A percentile compares a stretch with the other conserved stretches of the same genome.
These are phyloP conservation scores for Cyprinella venusta DNA, from an alignment of 2,797 vertebrate genomes.

Conservation along the genomic window DNA sequence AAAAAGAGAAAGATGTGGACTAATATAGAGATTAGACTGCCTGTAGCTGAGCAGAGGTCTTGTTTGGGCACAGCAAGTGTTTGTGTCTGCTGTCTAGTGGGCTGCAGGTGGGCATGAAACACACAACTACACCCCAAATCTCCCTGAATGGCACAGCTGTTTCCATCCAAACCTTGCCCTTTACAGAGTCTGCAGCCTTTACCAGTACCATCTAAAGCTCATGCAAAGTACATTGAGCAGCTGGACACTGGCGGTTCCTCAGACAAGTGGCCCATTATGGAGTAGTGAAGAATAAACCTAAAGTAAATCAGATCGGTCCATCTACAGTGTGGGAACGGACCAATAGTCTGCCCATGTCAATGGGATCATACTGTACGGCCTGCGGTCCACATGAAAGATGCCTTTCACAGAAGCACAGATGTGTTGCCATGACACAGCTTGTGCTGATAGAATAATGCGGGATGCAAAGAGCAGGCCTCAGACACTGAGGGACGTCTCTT, in stretches of 20 bases:
- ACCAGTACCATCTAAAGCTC: constrained; percentile 56
- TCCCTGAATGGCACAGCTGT: constrained; percentile 59
- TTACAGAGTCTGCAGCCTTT: constrained; percentile 52
- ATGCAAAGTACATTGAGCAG: constrained; percentile 55
- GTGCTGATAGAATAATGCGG: constrained; percentile 54
- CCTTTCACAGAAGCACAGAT: constrained; percentile 78
- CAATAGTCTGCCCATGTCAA: constrained; percentile 36
- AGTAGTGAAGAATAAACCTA: constrained; percentile 48
- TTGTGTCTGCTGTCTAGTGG: constrained; percentile 50
- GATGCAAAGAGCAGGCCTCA: constrained; percentile 46
- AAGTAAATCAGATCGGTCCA: constrained; percentile 53
- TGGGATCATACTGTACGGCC: constrained; percentile 57
- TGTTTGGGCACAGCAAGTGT: constrained; percentile 28
- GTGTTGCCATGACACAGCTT: constrained; percentile 77
- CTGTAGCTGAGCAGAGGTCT: constrained; percentile 15
- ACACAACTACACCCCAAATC: constrained; percentile 49
- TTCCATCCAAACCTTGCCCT: constrained; percentile 55
- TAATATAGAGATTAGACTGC: constrained; percentile 9
- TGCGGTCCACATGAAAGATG: constrained; percentile 66
- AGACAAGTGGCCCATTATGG: constrained; percentile 61
- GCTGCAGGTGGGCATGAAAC: constrained; percentile 63
- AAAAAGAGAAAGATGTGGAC: constrained; percentile 22
- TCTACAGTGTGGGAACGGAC: constrained; percentile 49
- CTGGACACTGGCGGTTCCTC: constrained; percentile 45
- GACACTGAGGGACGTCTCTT: constrained; percentile 36